Conservation (phyloP, 2,113 vertebrate genomes). For the Macaca nemestrina region DNA sequence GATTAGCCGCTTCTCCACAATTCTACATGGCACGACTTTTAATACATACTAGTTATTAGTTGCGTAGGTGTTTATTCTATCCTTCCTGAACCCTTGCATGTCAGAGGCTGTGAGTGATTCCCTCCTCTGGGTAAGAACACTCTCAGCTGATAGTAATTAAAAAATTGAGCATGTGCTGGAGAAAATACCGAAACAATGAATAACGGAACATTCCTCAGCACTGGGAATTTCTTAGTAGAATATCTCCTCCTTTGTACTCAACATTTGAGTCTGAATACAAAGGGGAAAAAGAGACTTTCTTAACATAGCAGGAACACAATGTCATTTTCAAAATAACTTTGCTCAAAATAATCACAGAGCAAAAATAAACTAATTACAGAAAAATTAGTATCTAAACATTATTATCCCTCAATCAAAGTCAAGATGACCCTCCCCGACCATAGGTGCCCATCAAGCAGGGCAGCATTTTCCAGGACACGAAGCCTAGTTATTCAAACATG, state of each 20-base stretch:
- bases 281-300: neutral
- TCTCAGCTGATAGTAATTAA: too few species aligned
- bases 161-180: rapidly evolving
- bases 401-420: neutral
- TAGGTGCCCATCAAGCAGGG: rapidly evolving
- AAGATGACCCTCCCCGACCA: neutral
- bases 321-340: neutral
- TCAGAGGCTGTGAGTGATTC: neutral
- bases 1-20: neutral
- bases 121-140: neutral
- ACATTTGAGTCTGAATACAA: neutral
- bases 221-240: neutral
- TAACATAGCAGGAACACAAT: neutral
- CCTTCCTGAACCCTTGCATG: neutral
- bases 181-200: rapidly evolving
- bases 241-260: too few species aligned
- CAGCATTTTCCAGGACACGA: neutral
- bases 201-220: rapidly evolving
- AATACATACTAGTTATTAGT: neutral
- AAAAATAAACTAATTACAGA: neutral
- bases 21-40: neutral
- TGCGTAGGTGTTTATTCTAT: neutral
- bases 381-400: neutral
- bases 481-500: too few species aligned
- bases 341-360: neutral